Evolutionary conservation across 2,797 vertebrate species (phyloP).

Genomic region (Aldrovandia affinis): DNA sequence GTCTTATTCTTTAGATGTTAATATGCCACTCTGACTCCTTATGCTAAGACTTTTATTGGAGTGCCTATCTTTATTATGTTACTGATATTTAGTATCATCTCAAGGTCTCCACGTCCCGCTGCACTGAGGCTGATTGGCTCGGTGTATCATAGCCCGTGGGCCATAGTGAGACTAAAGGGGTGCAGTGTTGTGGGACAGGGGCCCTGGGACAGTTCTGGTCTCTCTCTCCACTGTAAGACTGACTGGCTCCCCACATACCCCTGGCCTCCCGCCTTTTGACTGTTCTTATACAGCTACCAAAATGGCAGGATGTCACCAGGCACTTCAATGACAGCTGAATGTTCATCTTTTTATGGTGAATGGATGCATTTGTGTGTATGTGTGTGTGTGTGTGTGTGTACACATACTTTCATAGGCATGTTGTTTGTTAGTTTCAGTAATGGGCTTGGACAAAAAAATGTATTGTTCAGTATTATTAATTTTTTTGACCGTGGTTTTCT

Average conservation of each 20-base stretch:
- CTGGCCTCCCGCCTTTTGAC: constrained; percentile 78
- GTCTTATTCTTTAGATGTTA: too few relatives aligned
- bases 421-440: neutral
- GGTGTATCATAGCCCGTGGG: neutral
- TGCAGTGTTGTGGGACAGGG: neutral
- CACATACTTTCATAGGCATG: neutral
- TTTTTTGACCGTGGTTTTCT: neutral
- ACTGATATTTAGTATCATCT: neutral
- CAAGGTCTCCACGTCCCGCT: neutral
- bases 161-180: neutral
- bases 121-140: neutral
- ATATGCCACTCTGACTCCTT: too few relatives aligned
- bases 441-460: neutral
- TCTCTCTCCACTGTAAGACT: neutral
- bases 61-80: too few relatives aligned
- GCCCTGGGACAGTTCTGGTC: too few relatives aligned
- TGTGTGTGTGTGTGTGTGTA: neutral
- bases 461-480: too few relatives aligned
- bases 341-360: constrained; percentile 43
- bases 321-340: constrained; percentile 77
- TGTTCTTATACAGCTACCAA: constrained; percentile 68
- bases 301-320: constrained; percentile 70
- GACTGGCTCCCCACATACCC: constrained; percentile 61
- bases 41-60: too few relatives aligned
- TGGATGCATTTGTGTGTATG: neutral